phyloP scores from a whole-genome alignment of 2,888 invertebrate genomes.

The Cheilosia soror region DNA sequence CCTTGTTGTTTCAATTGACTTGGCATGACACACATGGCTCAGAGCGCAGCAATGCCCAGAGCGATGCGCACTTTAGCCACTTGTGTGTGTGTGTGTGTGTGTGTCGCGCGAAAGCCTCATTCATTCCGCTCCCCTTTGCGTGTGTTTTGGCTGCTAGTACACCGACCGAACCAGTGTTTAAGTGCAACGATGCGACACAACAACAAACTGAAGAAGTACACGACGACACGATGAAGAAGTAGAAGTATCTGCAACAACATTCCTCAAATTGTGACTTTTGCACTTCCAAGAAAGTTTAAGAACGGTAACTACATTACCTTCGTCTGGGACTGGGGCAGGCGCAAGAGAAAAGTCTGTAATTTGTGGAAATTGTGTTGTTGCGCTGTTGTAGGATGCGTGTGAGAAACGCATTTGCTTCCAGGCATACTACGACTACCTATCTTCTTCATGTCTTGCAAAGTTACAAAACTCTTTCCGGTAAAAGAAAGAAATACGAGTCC shows the following conservation, averaged over 20 bases:
- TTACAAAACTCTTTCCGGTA: constrained; percentile 3
- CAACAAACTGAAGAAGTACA: constrained; percentile 31
- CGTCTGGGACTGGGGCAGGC: constrained; percentile 47
- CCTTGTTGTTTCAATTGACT: constrained; percentile 70
- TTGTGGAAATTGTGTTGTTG: constrained; percentile 55
- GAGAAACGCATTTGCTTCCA: constrained; percentile 47
- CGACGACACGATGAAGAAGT: constrained; percentile 4
- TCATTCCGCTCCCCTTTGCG: constrained; percentile 44
- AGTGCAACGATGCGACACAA: constrained; percentile 66
- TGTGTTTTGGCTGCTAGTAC: constrained; percentile 13
- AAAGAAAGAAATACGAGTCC: background rate
- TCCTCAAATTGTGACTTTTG: constrained; percentile 70
- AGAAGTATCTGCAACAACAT: constrained; percentile 45
- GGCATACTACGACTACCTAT: background rate
- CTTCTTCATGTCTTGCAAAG: background rate
- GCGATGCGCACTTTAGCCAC: constrained; percentile 45
- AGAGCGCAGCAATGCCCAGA: background rate
- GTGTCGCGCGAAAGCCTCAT: constrained; percentile 22
- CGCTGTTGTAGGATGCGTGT: constrained; percentile 56
- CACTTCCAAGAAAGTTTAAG: constrained; percentile 69
- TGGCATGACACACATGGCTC: constrained; percentile 36
- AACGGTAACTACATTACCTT: constrained; percentile 52
- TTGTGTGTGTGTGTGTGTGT: constrained; percentile 1
- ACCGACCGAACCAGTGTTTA: background rate
- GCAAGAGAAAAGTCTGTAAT: constrained; percentile 58